Evolutionary conservation across 2,888 invertebrate species (phyloP), one percentile per base, ranked within the genome.

Genomic region (Empis livida): DNA sequence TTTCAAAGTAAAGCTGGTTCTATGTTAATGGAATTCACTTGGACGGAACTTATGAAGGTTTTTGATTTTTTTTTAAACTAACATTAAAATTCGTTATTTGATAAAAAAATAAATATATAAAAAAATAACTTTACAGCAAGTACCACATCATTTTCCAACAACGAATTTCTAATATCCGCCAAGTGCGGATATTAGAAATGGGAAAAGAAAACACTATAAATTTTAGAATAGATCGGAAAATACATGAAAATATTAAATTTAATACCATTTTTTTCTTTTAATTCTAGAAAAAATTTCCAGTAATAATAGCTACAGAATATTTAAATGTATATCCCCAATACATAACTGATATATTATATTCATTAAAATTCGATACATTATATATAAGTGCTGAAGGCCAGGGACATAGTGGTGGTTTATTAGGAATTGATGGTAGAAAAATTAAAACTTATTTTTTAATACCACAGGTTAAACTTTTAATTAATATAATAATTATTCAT

Each of bases 1-100:
- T 85, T 85, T 62, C 78, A 78, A 59, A 82, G 80, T 58, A 73
- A 76, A 56, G 75, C 80, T 1, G 79, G 80, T 43, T 70, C 75
- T 10, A 77, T 80, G 15, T 61, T 80, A 30, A 65, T 75, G 8
- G 73, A 74, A 54, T 63, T 80, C 23, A 70, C 77, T 10, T 83
- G 81, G 65, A 65, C 76, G 2, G 75, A 76, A 53, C 59, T 79
- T 46, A 61, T 75, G 38, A 71, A 68, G 63, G 77, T 75, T n/a
- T n/a, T n/a, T n/a, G n/a, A n/a, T n/a, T n/a, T n/a, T n/a, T n/a
- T n/a, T n/a, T n/a, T n/a, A n/a, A n/a, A n/a, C n/a, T n/a, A n/a
- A n/a, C n/a, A n/a, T n/a, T n/a, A n/a, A n/a, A n/a, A n/a, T n/a
- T n/a, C n/a, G n/a, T n/a, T n/a, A n/a, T n/a, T n/a, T n/a, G n/a